Percentiles rank a stretch among this genome's conserved stretches.
phyloP scores from a whole-genome alignment of 2,797 vertebrate species.

The Aselliscus stoliczkanus region DNA sequence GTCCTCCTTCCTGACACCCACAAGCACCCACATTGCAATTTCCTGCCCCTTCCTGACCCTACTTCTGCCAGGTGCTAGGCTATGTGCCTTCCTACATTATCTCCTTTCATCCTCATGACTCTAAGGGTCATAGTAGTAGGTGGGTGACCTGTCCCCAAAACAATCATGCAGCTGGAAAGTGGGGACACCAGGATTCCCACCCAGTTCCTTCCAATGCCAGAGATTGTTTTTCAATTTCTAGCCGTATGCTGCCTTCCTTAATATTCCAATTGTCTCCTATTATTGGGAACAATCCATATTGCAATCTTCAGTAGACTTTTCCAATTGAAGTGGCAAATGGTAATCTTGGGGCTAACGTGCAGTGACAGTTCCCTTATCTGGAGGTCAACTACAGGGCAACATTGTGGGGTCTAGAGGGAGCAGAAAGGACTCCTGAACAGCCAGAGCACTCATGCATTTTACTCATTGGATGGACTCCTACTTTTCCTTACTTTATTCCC shows the following conservation, averaged over 20 bases:
- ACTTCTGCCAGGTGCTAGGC: neutral
- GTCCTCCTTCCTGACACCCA: neutral
- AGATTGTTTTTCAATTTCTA: conserved; percentile 1
- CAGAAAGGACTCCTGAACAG: neutral
- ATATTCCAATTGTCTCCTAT: neutral
- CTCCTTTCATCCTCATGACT: neutral
- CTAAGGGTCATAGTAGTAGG: neutral
- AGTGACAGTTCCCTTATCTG: neutral
- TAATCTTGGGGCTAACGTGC: neutral
- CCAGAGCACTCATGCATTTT: neutral
- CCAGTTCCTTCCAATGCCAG: neutral
- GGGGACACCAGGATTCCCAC: neutral
- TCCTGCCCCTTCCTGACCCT: neutral
- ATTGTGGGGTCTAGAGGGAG: neutral
- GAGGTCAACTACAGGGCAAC: neutral
- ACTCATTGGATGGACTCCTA: neutral
- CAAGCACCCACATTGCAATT: neutral
- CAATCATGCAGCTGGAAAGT: neutral
- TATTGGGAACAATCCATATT: neutral
- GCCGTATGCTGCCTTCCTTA: neutral
- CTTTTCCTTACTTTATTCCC: neutral
- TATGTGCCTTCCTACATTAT: neutral
- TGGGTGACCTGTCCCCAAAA: neutral
- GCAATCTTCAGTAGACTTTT: neutral
- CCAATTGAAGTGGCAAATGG: neutral